Percentiles rank a stretch among this genome's conserved stretches.
Conservation (phyloP, 2,888 invertebrate genomes). For the Parnassius orleans region DNA sequence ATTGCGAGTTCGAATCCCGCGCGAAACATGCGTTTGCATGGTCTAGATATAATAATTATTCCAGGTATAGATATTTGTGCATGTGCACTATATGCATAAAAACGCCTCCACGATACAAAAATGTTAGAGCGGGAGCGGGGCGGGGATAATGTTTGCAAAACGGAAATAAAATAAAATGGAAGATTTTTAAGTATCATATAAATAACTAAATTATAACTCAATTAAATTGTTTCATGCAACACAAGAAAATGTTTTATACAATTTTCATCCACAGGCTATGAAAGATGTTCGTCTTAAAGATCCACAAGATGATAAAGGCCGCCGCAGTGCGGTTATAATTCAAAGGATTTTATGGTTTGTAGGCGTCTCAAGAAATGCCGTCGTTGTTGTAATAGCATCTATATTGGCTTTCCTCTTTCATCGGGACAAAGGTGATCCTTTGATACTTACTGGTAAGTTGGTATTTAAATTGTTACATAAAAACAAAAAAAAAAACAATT, state of each 20-base stretch:
- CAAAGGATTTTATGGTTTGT: conserved; percentile 82
- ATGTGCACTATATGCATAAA: too few relatives aligned
- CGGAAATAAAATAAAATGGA: too few relatives aligned
- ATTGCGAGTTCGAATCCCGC: too few relatives aligned
- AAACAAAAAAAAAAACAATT: too few relatives aligned
- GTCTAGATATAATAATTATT: too few relatives aligned
- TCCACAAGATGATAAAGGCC: conserved; percentile 52
- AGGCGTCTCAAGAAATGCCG: conserved; percentile 85
- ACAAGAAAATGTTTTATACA: too few relatives aligned
- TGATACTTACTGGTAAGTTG: conserved; percentile 81
- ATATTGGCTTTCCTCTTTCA: conserved; percentile 79
- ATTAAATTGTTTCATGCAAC: not conserved
- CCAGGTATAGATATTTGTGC: too few relatives aligned
- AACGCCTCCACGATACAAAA: too few relatives aligned
- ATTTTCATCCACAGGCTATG: conserved; percentile 57
- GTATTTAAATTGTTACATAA: too few relatives aligned
- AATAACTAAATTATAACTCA: conserved; percentile 53
- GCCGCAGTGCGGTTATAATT: conserved; percentile 48
- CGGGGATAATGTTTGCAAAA: too few relatives aligned
- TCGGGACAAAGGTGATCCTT: conserved; percentile 67
- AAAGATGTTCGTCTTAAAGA: conserved; percentile 75
- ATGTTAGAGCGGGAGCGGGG: too few relatives aligned
- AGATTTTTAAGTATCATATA: conserved; percentile 48
- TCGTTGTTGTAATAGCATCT: conserved; percentile 83
- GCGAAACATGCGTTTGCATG: too few relatives aligned